Conservation (phyloP, 2,113 vertebrate species). For the Oryzias curvinotus region DNA sequence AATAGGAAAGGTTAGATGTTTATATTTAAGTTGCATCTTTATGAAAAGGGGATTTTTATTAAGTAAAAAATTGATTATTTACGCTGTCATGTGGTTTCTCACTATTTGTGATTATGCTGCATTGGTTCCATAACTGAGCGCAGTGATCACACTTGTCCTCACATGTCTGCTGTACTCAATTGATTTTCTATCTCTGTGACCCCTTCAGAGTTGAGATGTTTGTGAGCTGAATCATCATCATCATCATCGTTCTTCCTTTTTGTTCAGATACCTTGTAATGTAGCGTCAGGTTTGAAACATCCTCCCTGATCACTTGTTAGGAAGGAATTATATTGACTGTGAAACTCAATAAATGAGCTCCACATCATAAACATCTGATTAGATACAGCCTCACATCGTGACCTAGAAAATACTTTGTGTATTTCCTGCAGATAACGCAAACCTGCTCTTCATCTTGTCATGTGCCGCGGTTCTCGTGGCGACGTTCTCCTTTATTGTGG, state of each 20-base stretch:
- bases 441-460: conserved; percentile 80
- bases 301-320: no score
- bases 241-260: not conserved
- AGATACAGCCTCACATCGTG: no score
- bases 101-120: not conserved
- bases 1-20: no score
- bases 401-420: not conserved
- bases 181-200: conserved; percentile 15
- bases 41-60: no score
- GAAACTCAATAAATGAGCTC: not conserved
- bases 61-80: no score
- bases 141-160: not conserved
- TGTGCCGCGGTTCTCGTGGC: conserved; percentile 75
- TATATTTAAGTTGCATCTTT: no score
- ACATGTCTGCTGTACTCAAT: conserved; percentile 34
- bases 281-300: no score
- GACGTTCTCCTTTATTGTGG: conserved; percentile 79
- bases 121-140: conserved; percentile 33
- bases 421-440: conserved; percentile 66
- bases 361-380: no score
- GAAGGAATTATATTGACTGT: no score
- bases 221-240: not conserved
- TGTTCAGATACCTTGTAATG: no score
- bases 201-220: not conserved
- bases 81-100: no score